Conservation (phyloP, 2,797 vertebrate species). For the Cossypha dichroa region DNA sequence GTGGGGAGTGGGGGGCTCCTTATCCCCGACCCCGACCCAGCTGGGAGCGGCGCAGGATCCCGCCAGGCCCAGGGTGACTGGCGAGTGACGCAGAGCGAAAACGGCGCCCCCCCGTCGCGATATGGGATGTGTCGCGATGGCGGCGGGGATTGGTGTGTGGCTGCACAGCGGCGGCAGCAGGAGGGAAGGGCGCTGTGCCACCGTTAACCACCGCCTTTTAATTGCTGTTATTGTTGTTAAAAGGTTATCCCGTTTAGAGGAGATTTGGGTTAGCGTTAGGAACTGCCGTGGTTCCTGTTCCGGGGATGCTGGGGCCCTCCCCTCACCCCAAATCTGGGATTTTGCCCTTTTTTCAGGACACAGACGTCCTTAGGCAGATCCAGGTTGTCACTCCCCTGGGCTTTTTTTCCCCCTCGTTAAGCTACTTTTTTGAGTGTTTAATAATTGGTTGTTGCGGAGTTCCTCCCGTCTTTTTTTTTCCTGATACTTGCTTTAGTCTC, state of each 20-base stretch:
- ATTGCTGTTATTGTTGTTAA: too few relatives aligned
- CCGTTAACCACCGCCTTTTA: rapidly evolving
- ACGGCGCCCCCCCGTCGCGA: background rate
- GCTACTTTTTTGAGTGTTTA: background rate
- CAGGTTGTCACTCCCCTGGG: background rate
- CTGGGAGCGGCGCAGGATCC: background rate
- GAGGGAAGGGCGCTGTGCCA: background rate
- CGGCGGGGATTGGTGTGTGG: rapidly evolving
- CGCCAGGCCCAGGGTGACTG: too few relatives aligned
- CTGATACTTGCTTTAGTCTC: background rate
- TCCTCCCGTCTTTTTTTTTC: rapidly evolving
- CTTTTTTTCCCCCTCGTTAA: background rate
- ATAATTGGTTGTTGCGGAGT: background rate
- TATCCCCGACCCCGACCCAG: background rate
- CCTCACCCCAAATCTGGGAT: background rate
- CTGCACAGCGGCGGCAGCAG: background rate
- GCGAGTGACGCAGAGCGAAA: background rate
- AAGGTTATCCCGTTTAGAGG: too few relatives aligned
- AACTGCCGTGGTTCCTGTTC: background rate
- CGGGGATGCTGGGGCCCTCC: background rate
- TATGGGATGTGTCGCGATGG: too few relatives aligned
- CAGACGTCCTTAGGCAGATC: background rate
- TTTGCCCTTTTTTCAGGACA: background rate
- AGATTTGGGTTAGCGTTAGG: background rate
- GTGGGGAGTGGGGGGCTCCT: too few relatives aligned